phyloP scores from a whole-genome alignment of 2,888 invertebrate species.

The Scaptomyza polygonia region DNA sequence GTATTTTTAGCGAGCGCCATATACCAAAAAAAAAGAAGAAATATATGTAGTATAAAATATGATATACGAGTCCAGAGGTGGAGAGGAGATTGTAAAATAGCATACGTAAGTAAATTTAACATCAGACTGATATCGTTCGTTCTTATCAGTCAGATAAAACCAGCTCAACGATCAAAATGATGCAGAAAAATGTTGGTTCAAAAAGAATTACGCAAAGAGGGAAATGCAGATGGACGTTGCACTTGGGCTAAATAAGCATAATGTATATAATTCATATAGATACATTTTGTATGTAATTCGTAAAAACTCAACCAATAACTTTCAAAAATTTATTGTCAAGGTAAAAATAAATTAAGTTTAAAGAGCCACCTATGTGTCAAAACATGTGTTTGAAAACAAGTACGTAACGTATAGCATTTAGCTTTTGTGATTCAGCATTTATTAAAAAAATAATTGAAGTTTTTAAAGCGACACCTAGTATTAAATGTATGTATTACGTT shows the following conservation, averaged over 20 bases:
- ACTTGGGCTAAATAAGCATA: not conserved
- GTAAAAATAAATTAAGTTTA: not conserved
- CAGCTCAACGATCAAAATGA: constrained; percentile 11
- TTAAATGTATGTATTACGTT: too few relatives aligned
- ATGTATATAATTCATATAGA: too few relatives aligned
- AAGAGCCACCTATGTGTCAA: not conserved
- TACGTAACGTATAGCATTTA: not conserved
- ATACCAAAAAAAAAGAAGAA: too few relatives aligned
- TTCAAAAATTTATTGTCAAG: not conserved
- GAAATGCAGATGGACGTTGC: constrained; percentile 12
- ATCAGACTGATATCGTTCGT: constrained; percentile 32
- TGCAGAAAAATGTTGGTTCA: constrained; percentile 13
- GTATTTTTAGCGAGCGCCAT: constrained; percentile 56
- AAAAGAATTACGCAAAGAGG: constrained; percentile 38
- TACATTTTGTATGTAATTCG: too few relatives aligned
- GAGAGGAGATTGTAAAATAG: constrained; percentile 52
- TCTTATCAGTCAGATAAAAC: constrained; percentile 29
- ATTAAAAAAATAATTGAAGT: too few relatives aligned
- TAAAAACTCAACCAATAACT: too few relatives aligned
- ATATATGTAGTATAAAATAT: constrained; percentile 29
- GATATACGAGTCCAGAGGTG: constrained; percentile 21
- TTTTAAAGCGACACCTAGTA: constrained; percentile 4
- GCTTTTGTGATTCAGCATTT: not conserved
- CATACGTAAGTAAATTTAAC: constrained; percentile 57
- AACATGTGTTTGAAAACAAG: not conserved